phyloP scores from a whole-genome alignment of 2,797 vertebrate genomes.

The Centropyge bicolor region DNA sequence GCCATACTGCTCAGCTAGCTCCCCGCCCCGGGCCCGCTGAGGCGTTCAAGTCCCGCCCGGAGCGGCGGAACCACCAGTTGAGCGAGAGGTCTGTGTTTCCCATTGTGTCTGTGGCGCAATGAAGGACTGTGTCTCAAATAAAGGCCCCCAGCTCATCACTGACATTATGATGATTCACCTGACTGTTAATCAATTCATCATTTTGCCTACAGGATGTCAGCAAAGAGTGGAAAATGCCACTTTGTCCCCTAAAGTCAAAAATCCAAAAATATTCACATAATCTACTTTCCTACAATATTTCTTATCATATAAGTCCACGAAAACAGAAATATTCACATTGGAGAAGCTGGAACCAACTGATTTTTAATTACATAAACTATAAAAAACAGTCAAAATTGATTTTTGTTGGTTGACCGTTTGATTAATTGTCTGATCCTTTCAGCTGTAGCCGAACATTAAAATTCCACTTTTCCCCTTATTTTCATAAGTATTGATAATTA shows the following conservation, averaged over 20 bases:
- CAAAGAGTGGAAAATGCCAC: not conserved
- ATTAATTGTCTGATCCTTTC: not conserved
- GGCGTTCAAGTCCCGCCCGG: conserved; percentile 63
- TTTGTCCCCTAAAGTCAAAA: not conserved
- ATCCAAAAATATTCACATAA: not conserved
- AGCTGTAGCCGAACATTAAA: not conserved
- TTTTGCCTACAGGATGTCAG: not conserved
- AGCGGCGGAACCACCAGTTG: conserved; percentile 43
- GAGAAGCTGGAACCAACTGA: not conserved
- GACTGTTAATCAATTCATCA: not conserved
- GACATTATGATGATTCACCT: not conserved
- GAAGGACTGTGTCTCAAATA: not conserved
- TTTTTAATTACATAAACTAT: not conserved
- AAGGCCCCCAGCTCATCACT: not conserved
- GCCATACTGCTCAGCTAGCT: conserved; percentile 87
- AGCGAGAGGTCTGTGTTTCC: conserved; percentile 1
- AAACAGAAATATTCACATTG: not conserved
- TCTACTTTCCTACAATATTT: not conserved
- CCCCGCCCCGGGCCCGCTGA: conserved; percentile 74
- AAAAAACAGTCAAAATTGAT: no score
- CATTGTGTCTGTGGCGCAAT: not conserved
- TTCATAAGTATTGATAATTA: not conserved
- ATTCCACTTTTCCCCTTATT: not conserved
- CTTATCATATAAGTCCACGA: not conserved
- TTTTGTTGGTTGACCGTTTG: no score